phyloP scores from a whole-genome alignment of 2,888 invertebrate genomes.

The Ganaspis brasiliensis region DNA sequence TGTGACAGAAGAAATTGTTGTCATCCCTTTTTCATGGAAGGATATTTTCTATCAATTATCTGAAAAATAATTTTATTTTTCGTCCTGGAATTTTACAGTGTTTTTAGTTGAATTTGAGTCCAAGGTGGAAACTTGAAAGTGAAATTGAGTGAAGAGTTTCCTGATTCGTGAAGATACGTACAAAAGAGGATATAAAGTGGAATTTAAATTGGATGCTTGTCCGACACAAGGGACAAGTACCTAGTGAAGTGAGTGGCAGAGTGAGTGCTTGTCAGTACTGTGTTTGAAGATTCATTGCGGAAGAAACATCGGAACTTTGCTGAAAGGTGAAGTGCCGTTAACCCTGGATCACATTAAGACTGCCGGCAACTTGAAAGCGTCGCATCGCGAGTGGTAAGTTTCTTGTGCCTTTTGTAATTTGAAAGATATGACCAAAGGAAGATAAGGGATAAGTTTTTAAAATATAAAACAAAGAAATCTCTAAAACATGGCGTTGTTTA shows the following conservation, averaged over 20 bases:
- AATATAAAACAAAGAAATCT: no score
- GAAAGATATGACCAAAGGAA: neutral
- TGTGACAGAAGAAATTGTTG: neutral
- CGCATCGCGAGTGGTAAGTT: slow-evolving; percentile 64
- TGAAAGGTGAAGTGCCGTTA: slow-evolving; percentile 55
- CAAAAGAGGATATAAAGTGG: slow-evolving; percentile 22
- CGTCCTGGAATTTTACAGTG: neutral
- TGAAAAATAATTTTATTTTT: neutral
- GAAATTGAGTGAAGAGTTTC: neutral
- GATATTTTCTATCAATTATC: neutral
- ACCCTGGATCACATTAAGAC: slow-evolving; percentile 56
- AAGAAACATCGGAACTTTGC: slow-evolving; percentile 15
- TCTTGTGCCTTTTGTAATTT: slow-evolving; percentile 34
- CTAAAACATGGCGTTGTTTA: no score
- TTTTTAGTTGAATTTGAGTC: no score
- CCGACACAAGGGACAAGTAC: slow-evolving; percentile 51
- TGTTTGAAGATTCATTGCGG: slow-evolving; percentile 11
- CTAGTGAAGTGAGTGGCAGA: slow-evolving; percentile 61
- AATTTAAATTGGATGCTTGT: slow-evolving; percentile 49
- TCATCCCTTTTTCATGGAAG: neutral
- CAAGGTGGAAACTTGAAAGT: neutral
- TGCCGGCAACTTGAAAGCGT: slow-evolving; percentile 63
- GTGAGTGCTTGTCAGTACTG: slow-evolving; percentile 49
- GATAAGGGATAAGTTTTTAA: no score
- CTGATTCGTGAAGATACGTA: slow-evolving; percentile 9